Evolutionary conservation across 2,888 invertebrate species (phyloP).

Genomic region (Smittia sp.): DNA sequence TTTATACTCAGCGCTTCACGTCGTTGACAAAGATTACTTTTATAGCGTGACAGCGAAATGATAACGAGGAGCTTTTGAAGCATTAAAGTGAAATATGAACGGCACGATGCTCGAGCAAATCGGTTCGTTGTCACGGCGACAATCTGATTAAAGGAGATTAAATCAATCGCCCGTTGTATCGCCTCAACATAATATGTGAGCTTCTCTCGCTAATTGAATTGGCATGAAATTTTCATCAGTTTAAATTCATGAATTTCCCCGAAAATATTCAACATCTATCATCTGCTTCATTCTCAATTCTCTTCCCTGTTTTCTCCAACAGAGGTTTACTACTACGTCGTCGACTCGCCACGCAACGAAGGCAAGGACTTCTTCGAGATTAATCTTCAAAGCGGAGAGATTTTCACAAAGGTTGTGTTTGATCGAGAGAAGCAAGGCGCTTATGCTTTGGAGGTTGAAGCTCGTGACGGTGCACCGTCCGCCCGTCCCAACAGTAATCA

Average conservation of each 20-base stretch:
- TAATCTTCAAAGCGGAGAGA: constrained; percentile 91
- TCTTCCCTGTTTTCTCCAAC: constrained; percentile 44
- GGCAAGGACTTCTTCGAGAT: constrained; percentile 96
- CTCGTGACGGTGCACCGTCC: constrained; percentile 94
- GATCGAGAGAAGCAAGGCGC: constrained; percentile 97
- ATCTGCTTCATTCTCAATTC: not conserved
- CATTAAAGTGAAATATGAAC: no score
- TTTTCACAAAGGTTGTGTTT: constrained; percentile 92
- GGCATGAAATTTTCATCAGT: not conserved
- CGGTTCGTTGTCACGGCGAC: no score
- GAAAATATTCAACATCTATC: not conserved
- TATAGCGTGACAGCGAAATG: not conserved
- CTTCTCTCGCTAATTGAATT: not conserved
- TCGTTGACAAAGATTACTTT: not conserved
- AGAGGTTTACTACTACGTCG: constrained; percentile 91
- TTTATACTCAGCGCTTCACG: not conserved
- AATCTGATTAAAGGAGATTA: not conserved
- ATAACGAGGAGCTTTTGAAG: not conserved
- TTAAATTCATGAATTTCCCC: no score
- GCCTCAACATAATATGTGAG: not conserved
- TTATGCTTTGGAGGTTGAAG: constrained; percentile 95
- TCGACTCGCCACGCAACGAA: constrained; percentile 86
- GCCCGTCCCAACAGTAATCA: constrained; percentile 90
- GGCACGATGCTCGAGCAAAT: not conserved
- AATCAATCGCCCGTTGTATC: not conserved